Evolutionary conservation across 1,140 invertebrate genomes (phyloP), one percentile per base, ranked within the genome.

Genomic region (Bicyclus anynana): DNA sequence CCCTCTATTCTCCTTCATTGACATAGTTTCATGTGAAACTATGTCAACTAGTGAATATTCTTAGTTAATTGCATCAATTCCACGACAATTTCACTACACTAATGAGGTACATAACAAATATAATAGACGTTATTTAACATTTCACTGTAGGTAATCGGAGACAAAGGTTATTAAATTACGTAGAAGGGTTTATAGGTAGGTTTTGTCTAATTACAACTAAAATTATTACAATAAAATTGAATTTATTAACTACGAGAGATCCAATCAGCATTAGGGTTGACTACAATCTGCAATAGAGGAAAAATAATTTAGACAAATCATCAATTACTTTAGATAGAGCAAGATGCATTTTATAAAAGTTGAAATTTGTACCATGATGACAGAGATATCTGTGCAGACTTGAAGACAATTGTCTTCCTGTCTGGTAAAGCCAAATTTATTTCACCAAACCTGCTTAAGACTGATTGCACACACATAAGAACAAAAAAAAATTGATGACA

Each of bases 161-260:
- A 23, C n/a, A n/a, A n/a, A n/a, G n/a, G n/a, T n/a, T n/a, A 23
- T 23, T 23, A 4, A 23, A 23, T 23, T 18, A 58, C 49, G 51
- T 17, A 53, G 51, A 57, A 44, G 17, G 72, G 68, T 77, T 72
- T 68, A 72, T 33, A 33, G 29, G 9, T 12, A 12, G 7, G 1
- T 33, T 33, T 33, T 10, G n/a, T 27, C 72, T 84, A 72, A 65
- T 76, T 73, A 72, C 51, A 66, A 59, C 63, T 74, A 81, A 71
- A 75, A 71, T 74, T 51, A 51, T 61, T 50, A 54, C 18, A 54
- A 55, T 48, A 6, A 74, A 77, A 71, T 63, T 58, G 60, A 61
- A 46, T 62, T 70, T 59, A 71, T 70, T 77, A 77, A 72, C 77
- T 81, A 82, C 62, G 65, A 65, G 80, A 84, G 80, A 83, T 83